Evolutionary conservation across 2,888 invertebrate species (phyloP), one percentile per base, ranked within the genome.

Genomic region (Rhimphoctona megacephalus): DNA sequence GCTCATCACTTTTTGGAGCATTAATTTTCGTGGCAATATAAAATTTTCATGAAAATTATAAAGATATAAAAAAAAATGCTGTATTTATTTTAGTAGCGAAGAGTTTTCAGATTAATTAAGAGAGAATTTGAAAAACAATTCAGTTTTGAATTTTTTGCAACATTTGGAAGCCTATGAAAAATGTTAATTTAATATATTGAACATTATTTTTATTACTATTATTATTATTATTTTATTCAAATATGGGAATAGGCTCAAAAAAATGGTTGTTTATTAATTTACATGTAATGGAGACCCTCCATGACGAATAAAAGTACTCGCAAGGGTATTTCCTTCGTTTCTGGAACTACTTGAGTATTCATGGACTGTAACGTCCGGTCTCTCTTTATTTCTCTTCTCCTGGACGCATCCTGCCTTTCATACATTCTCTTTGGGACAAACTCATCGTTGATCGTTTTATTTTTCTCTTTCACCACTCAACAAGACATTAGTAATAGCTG

Each of bases 271-370:
- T 67, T 39, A 67, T 22, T 36, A 39, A 67, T 67, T 6, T 39
- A 61, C 61, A 30, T 61, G 30, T 30, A 30, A 61, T 17, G 61
- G 17, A 61, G 72, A 64, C 66, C 76, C 36, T 72, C 64, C 54
- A 43, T 73, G 43, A 77, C 66, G 69, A 79, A 69, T 30, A 43
- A 2, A 69, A 54, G 17, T 30, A 74, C 64, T 49, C 72, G 70
- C 57, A 77, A 83, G 85, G 87, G 91, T 91, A 90, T 93, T 93
- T 93, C 93, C 93, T 93, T 92, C 90, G 90, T 93, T 93, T 93
- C 92, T 93, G 91, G 92, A 93, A 93, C 93, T 93, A 91, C 89
- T 93, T 93, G 90, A 89, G 89, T 93, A 93, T 93, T 91, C 93
- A 87, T 79, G 69, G 87, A 66, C 83, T 83, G 90, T 92, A 90